Conservation (phyloP, 2,113 vertebrate species). For the Austrofundulus limnaeus region DNA sequence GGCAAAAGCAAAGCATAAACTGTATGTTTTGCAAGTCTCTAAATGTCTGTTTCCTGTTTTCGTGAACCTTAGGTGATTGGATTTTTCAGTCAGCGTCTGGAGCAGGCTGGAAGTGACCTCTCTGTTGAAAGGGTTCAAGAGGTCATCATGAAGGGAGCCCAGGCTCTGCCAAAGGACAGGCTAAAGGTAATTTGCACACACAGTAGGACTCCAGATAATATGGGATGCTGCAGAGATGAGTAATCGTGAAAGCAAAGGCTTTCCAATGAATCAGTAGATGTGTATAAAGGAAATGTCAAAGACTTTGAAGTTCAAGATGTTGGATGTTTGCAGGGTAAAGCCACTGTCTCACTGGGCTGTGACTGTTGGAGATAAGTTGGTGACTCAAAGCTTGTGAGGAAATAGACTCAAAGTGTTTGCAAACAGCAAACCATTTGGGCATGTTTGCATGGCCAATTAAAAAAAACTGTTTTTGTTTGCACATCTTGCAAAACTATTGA, state of each 20-base stretch:
- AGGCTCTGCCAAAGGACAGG: constrained; percentile 92
- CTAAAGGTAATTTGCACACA: constrained; percentile 85
- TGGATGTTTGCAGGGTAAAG: constrained; percentile 4
- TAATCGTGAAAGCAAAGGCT: constrained; percentile 31
- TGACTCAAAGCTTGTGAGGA: no score
- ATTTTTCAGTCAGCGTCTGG: constrained; percentile 93
- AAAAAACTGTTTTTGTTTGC: no score
- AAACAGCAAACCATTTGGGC: no score
- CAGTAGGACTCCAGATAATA: neutral
- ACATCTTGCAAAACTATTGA: no score
- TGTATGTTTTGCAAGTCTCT: constrained; percentile 9
- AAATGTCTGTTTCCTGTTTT: constrained; percentile 21
- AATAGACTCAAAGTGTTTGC: no score
- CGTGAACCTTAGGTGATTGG: constrained; percentile 86
- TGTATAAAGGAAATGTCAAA: constrained; percentile 20
- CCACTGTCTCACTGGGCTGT: no score
- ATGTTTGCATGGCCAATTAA: no score
- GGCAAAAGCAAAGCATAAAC: no score
- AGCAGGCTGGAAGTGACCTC: constrained; percentile 92
- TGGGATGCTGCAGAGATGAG: constrained; percentile 1
- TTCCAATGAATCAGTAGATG: constrained; percentile 12
- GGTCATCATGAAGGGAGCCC: constrained; percentile 96
- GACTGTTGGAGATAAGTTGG: no score
- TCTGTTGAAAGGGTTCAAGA: constrained; percentile 96
- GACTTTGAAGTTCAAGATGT: neutral